phyloP scores from a whole-genome alignment of 2,113 vertebrate genomes.

The Misgurnus anguillicaudatus region DNA sequence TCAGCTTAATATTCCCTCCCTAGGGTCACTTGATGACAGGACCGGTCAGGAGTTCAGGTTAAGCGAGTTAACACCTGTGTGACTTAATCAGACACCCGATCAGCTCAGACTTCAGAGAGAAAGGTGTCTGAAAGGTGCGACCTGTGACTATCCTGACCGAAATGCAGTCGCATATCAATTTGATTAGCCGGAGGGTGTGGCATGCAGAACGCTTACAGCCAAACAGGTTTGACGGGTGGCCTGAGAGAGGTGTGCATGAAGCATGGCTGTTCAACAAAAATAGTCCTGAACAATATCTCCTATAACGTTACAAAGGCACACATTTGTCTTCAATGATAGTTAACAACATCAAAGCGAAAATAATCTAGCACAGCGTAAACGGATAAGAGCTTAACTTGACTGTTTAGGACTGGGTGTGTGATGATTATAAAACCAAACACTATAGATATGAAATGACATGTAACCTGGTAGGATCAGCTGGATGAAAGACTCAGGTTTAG shows the following conservation, averaged over 20 bases:
- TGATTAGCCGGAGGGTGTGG: not conserved
- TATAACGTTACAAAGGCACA: not conserved
- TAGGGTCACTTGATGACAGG: not conserved
- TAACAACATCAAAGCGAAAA: not conserved
- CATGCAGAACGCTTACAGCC: not conserved
- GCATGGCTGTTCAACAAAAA: not conserved
- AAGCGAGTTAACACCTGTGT: not conserved
- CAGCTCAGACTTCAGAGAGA: not conserved
- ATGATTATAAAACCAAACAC: not conserved
- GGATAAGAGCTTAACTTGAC: not conserved
- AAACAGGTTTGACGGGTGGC: constrained; percentile 17
- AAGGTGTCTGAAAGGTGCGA: not conserved
- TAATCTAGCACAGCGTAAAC: not conserved
- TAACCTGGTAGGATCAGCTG: not conserved
- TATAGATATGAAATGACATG: not conserved
- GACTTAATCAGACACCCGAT: not conserved
- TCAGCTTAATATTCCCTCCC: not conserved
- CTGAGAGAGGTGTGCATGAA: not conserved
- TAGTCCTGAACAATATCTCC: not conserved
- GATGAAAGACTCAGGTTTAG: not conserved
- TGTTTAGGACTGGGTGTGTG: constrained; percentile 7
- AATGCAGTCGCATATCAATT: not conserved
- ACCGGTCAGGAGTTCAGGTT: not conserved
- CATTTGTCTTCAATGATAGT: not conserved
- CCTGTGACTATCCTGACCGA: not conserved